Percentiles rank a stretch among this genome's conserved stretches.
These are phyloP conservation scores for Muraenolepis orangiensis DNA, from an alignment of 2,797 vertebrate species.

Conservation along the genomic window DNA sequence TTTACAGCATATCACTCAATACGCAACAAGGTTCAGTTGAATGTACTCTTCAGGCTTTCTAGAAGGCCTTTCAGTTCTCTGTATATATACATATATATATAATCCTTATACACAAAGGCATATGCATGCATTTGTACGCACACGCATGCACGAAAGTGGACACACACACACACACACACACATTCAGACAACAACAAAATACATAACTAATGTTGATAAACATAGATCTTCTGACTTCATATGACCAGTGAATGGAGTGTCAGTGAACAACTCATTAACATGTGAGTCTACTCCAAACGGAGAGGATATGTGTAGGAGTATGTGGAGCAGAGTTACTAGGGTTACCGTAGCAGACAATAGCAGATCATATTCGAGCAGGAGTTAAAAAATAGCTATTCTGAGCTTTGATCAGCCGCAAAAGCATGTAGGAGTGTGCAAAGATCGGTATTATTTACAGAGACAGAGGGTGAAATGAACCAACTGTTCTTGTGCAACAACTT, in stretches of 20 bases:
- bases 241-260: background rate
- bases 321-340: background rate
- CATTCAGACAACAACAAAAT: conserved; percentile 15
- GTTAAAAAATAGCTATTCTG: background rate
- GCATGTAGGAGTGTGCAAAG: conserved; percentile 6
- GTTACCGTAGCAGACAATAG: background rate
- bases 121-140: background rate
- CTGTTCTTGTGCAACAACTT: background rate
- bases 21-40: background rate
- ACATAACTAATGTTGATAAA: background rate
- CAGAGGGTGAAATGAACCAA: conserved; percentile 1
- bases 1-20: background rate
- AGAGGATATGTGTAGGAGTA: background rate
- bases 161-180: conserved; percentile 37
- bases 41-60: background rate
- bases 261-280: background rate
- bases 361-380: background rate
- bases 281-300: background rate
- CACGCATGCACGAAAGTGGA: too few relatives aligned
- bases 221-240: background rate
- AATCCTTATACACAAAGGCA: background rate
- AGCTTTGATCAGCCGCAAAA: conserved; percentile 1
- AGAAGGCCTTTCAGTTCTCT: background rate
- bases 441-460: conserved; percentile 35
- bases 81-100: background rate